Evolutionary conservation across 2,797 vertebrate species (phyloP).

Genomic region (Dromococcyx pavoninus): DNA sequence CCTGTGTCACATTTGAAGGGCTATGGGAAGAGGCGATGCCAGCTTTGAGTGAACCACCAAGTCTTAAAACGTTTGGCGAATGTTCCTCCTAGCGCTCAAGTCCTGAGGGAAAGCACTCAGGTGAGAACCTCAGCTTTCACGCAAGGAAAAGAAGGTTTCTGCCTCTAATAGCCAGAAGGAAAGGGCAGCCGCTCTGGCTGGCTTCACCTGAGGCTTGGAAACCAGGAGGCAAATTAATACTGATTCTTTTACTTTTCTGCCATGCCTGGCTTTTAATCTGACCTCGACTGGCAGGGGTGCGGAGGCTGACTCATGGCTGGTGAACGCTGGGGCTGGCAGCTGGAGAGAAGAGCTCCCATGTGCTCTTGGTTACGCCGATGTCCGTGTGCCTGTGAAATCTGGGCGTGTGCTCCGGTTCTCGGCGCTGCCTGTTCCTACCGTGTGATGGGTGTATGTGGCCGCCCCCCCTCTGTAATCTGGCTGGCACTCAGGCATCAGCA

Average conservation of each 20-base stretch:
- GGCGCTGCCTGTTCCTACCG: background rate
- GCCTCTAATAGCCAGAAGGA: background rate
- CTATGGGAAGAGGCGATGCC: background rate
- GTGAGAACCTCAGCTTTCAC: background rate
- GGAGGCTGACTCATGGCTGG: background rate
- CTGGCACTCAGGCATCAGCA: background rate
- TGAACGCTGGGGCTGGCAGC: background rate
- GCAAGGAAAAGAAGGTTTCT: background rate
- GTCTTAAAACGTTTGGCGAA: background rate
- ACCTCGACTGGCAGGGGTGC: background rate
- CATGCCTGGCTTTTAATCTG: background rate
- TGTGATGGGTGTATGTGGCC: constrained; percentile 36
- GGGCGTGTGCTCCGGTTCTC: background rate
- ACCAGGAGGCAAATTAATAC: background rate
- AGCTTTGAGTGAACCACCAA: background rate
- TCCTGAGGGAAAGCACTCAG: background rate
- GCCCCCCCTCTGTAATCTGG: background rate
- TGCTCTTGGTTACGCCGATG: background rate
- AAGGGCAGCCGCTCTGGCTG: background rate
- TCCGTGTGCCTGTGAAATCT: background rate
- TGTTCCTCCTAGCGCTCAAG: background rate
- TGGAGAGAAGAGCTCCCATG: background rate
- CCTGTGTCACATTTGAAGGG: background rate
- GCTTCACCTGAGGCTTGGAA: background rate
- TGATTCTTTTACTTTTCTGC: background rate